A percentile compares a stretch with the other conserved stretches of the same genome.
Evolutionary conservation across 92 coral and sea anemone genomes (phyloP).

Genomic region (Parazoanthus darwini): DNA sequence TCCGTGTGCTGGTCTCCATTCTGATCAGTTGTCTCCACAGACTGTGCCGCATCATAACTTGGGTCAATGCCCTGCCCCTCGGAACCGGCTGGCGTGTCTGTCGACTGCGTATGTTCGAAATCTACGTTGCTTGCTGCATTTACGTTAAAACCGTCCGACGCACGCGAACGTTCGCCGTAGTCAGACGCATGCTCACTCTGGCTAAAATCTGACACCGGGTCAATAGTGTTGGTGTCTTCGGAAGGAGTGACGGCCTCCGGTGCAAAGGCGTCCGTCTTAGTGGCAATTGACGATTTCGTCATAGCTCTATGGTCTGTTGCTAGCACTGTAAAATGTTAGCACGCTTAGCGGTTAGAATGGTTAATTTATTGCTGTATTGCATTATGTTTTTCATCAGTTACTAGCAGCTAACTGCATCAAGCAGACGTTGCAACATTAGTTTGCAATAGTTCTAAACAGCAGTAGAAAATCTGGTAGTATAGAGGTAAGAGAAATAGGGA

Average conservation of each 20-base stretch:
- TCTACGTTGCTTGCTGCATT: background rate
- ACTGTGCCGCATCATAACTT: background rate
- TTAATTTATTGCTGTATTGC: background rate
- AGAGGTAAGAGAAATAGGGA: background rate
- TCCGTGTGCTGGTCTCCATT: background rate
- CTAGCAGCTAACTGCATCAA: background rate
- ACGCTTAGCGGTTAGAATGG: constrained; percentile 26
- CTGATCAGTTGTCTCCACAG: constrained; percentile 25
- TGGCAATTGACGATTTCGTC: constrained; percentile 27
- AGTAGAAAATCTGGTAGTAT: background rate
- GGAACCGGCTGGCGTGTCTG: background rate
- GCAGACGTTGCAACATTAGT: background rate
- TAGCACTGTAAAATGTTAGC: constrained; percentile 15
- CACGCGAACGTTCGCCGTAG: background rate
- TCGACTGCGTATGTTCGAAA: constrained; percentile 24
- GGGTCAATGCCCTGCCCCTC: constrained; percentile 37
- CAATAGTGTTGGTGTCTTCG: constrained; percentile 13
- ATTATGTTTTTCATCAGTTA: background rate
- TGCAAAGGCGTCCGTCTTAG: constrained; percentile 23
- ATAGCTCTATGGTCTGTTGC: constrained; percentile 22
- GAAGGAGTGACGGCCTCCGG: constrained; percentile 35
- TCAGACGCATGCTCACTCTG: constrained; percentile 6
- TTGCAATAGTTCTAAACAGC: background rate
- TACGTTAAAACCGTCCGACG: background rate
- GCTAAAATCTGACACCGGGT: constrained; percentile 16